Percentiles rank a stretch among this genome's conserved stretches.
Conservation (phyloP, 2,113 vertebrate species). For the Ondatra zibethicus region DNA sequence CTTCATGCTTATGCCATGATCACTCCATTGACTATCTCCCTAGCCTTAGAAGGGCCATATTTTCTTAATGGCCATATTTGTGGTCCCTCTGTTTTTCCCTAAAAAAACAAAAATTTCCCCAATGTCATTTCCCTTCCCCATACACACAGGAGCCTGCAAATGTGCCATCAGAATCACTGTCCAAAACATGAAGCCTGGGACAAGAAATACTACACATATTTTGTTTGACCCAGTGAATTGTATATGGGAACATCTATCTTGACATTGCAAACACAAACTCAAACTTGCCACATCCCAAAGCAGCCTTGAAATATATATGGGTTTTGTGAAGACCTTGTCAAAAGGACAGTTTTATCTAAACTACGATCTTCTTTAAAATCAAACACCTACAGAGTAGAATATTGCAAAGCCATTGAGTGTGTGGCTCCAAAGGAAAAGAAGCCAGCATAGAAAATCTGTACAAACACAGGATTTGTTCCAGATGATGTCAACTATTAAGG, state of each 20-base stretch:
- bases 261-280: background rate
- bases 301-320: background rate
- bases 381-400: background rate
- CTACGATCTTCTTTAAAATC: background rate
- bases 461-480: background rate
- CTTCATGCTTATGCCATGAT: background rate
- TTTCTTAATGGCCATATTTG: background rate
- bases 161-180: background rate
- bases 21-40: background rate
- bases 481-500: slow-evolving; percentile 48
- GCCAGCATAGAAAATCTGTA: slow-evolving; percentile 33
- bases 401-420: background rate
- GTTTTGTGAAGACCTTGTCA: slow-evolving; percentile 35
- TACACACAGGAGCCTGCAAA: background rate
- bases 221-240: background rate
- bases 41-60: background rate
- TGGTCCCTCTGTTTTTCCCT: background rate
- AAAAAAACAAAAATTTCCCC: background rate
- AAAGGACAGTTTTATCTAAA: slow-evolving; percentile 16
- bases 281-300: background rate
- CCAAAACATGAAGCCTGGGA: background rate
- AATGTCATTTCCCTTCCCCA: background rate
- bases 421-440: slow-evolving; percentile 53
- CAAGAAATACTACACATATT: background rate
- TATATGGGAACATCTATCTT: background rate